Evolutionary conservation across 2,888 invertebrate species (phyloP).

Genomic region (Lepidochrysops patricia): DNA sequence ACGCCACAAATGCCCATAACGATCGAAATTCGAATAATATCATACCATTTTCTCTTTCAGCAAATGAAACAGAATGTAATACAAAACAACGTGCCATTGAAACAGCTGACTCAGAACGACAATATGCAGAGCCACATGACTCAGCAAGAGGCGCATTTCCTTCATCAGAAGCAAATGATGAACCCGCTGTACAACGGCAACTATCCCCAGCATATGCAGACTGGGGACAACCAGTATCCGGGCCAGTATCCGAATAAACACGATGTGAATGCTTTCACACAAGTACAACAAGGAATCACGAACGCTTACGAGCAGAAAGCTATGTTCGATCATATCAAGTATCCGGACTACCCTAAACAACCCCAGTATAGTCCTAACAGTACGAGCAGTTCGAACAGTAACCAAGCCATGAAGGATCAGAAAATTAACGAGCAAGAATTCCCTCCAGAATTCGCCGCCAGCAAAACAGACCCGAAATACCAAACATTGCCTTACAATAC

Average conservation of each 20-base stretch:
- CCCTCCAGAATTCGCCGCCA: constrained; percentile 81
- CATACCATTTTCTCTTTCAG: constrained; percentile 36
- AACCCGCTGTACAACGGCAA: constrained; percentile 63
- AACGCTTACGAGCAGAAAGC: constrained; percentile 65
- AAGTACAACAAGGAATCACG: constrained; percentile 64
- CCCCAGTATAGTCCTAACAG: constrained; percentile 75
- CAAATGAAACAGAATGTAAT: constrained; percentile 64
- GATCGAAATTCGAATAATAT: too few species aligned
- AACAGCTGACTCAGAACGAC: constrained; percentile 65
- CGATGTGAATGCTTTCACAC: constrained; percentile 48
- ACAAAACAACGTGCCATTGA: constrained; percentile 72
- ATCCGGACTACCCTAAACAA: constrained; percentile 65
- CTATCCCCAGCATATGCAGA: constrained; percentile 45
- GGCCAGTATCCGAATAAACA: constrained; percentile 59
- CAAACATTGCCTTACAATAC: constrained; percentile 93
- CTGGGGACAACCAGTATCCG: constrained; percentile 53
- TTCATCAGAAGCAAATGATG: constrained; percentile 71
- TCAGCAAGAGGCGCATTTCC: constrained; percentile 66
- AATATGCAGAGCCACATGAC: constrained; percentile 64
- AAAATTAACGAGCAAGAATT: constrained; percentile 73
- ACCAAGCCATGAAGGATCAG: constrained; percentile 62
- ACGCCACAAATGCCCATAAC: too few species aligned
- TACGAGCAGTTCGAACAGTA: constrained; percentile 66
- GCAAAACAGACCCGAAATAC: constrained; percentile 92
- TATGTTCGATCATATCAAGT: constrained; percentile 60